A percentile compares a stretch with the other conserved stretches of the same genome.
These are phyloP conservation scores for Gallinago media DNA, from an alignment of 2,113 vertebrate species.

Conservation along the genomic window DNA sequence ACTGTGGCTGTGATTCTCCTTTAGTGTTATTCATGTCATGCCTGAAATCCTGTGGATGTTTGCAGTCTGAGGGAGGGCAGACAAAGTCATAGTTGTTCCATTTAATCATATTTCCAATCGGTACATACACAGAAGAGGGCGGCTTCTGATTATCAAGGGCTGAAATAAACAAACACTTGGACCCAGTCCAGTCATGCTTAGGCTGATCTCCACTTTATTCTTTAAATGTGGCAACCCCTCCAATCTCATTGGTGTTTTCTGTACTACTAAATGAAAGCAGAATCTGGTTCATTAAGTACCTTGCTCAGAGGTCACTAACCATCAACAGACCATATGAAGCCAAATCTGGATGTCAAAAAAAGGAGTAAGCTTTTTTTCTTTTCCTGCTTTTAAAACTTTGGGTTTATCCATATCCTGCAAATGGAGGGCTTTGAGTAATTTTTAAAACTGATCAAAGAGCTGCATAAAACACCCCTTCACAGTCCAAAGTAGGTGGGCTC, in stretches of 20 bases:
- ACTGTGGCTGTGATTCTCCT: not conserved
- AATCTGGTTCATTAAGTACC: not conserved
- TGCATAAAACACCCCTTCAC: not conserved
- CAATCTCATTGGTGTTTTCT: not conserved
- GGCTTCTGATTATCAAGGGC: not conserved
- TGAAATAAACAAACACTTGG: not conserved
- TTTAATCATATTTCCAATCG: not conserved
- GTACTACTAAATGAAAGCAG: not conserved
- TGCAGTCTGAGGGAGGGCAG: not conserved
- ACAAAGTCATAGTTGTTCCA: not conserved
- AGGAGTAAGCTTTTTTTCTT: not conserved
- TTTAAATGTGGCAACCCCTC: not conserved
- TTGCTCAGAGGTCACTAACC: not conserved
- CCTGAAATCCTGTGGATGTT: not conserved
- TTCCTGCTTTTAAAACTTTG: not conserved
- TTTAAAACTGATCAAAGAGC: slow-evolving; percentile 17
- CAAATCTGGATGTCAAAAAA: not conserved
- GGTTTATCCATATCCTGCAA: not conserved
- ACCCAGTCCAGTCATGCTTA: not conserved
- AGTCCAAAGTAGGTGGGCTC: not conserved
- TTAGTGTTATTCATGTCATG: not conserved
- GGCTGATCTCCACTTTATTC: not conserved
- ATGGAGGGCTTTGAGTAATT: slow-evolving; percentile 6
- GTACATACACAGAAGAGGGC: not conserved
- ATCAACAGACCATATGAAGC: not conserved